A percentile compares a stretch with the other conserved stretches of the same genome.
phyloP scores from a whole-genome alignment of 2,797 vertebrate genomes.

The Pelodytes ibericus region DNA sequence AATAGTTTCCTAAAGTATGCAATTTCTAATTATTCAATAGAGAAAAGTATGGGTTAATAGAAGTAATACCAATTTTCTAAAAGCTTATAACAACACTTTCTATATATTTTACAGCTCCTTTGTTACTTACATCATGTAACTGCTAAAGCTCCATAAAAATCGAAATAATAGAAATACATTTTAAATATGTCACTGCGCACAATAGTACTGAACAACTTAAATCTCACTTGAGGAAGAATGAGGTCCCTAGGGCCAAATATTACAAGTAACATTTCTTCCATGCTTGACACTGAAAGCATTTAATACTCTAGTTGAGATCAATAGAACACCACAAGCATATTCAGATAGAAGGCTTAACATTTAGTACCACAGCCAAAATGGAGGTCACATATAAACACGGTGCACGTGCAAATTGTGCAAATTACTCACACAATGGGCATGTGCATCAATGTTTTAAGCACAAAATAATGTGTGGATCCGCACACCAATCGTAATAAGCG shows the following conservation, averaged over 20 bases:
- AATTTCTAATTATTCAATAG: not conserved
- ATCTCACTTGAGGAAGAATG: slow-evolving; percentile 15
- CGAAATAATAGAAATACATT: slow-evolving; percentile 29
- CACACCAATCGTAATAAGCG: too few relatives aligned
- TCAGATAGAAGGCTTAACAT: slow-evolving; percentile 11
- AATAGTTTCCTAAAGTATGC: not conserved
- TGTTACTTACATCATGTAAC: slow-evolving; percentile 18
- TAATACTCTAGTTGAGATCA: slow-evolving; percentile 4
- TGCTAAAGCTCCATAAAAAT: slow-evolving; percentile 24
- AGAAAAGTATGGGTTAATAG: not conserved
- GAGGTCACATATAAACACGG: too few relatives aligned
- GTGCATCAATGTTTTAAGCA: too few relatives aligned
- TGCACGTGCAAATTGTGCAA: too few relatives aligned
- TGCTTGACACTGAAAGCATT: slow-evolving; percentile 13
- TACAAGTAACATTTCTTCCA: slow-evolving; percentile 14
- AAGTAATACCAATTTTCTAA: not conserved
- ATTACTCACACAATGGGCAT: too few relatives aligned
- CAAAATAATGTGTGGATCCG: too few relatives aligned
- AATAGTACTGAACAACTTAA: slow-evolving; percentile 24
- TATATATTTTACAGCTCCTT: slow-evolving; percentile 8
- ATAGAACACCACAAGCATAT: slow-evolving; percentile 31
- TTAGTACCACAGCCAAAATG: slow-evolving; percentile 10
- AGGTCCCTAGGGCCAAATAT: slow-evolving; percentile 20
- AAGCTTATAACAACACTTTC: slow-evolving; percentile 1
- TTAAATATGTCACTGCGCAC: slow-evolving; percentile 25